phyloP scores from a whole-genome alignment of 2,797 vertebrate genomes.

The Sebastolobus altivelis region DNA sequence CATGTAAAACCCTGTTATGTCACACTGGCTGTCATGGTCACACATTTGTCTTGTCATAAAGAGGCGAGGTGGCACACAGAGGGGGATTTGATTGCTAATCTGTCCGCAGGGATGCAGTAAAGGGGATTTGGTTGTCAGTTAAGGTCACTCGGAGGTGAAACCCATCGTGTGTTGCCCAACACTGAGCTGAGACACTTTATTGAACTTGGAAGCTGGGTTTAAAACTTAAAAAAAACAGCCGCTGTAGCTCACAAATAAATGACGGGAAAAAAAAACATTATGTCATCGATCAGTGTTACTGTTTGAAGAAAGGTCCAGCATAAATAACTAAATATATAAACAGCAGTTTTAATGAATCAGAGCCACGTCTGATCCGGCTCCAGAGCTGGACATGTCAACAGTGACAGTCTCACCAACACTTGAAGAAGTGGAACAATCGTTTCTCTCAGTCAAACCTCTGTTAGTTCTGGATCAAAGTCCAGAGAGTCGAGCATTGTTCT shows the following conservation, averaged over 20 bases:
- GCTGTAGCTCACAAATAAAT: conserved; percentile 7
- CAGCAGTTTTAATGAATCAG: conserved; percentile 11
- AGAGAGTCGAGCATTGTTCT: conserved; percentile 23
- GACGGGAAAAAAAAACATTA: not conserved
- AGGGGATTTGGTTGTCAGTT: conserved; percentile 41
- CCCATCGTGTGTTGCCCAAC: not conserved
- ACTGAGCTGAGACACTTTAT: not conserved
- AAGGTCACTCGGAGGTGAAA: conserved; percentile 35
- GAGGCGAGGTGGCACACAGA: conserved; percentile 32
- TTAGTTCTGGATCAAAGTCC: conserved; percentile 47
- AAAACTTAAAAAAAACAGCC: not conserved
- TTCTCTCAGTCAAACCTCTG: conserved; percentile 18
- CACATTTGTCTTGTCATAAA: conserved; percentile 49
- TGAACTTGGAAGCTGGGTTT: conserved; percentile 10
- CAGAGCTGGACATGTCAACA: conserved; percentile 39
- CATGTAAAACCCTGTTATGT: conserved; percentile 38
- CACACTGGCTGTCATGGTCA: conserved; percentile 35
- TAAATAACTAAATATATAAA: conserved; percentile 17
- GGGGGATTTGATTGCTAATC: conserved; percentile 50
- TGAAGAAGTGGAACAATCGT: conserved; percentile 17
- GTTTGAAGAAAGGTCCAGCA: conserved; percentile 3
- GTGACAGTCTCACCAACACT: conserved; percentile 3
- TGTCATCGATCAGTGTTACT: conserved; percentile 1
- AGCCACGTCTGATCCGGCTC: conserved; percentile 37
- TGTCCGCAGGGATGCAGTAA: conserved; percentile 12